Evolutionary conservation across 1,140 invertebrate genomes (phyloP).

Genomic region (Bombus breviceps): DNA sequence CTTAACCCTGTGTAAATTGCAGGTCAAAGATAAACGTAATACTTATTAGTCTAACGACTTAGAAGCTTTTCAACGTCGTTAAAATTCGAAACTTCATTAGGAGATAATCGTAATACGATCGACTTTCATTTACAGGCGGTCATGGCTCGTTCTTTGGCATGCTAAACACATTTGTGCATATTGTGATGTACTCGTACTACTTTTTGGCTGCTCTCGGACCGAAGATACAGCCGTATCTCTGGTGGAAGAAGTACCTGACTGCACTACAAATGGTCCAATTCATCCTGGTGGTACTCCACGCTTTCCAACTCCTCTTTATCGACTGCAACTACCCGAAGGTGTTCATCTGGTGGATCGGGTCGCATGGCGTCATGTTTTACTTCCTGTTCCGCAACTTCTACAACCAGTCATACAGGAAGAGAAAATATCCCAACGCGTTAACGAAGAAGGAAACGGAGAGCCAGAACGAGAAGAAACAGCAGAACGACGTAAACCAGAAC

Average conservation of each 20-base stretch:
- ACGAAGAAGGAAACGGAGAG: slow-evolving; percentile 60
- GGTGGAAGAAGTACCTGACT: slow-evolving; percentile 98
- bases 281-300: slow-evolving; percentile 90
- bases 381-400: slow-evolving; percentile 92
- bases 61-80: neutral
- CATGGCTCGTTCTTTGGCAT: slow-evolving; percentile 91
- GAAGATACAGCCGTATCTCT: slow-evolving; percentile 92
- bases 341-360: slow-evolving; percentile 88
- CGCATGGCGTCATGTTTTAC: slow-evolving; percentile 91
- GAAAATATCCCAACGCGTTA: neutral
- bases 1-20: neutral
- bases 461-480: neutral
- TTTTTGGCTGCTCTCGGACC: slow-evolving; percentile 93
- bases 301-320: slow-evolving; percentile 92
- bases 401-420: slow-evolving; percentile 85
- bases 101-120: neutral
- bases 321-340: slow-evolving; percentile 93
- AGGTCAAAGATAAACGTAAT: neutral
- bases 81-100: neutral
- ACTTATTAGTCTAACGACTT: neutral
- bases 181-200: slow-evolving; percentile 96
- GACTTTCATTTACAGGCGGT: slow-evolving; percentile 84
- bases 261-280: slow-evolving; percentile 94
- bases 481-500: slow-evolving; percentile 54
- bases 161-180: slow-evolving; percentile 95